These are phyloP conservation scores for Pteronotus mesoamericanus DNA, from an alignment of 2,797 vertebrate genomes.

Conservation along the genomic window DNA sequence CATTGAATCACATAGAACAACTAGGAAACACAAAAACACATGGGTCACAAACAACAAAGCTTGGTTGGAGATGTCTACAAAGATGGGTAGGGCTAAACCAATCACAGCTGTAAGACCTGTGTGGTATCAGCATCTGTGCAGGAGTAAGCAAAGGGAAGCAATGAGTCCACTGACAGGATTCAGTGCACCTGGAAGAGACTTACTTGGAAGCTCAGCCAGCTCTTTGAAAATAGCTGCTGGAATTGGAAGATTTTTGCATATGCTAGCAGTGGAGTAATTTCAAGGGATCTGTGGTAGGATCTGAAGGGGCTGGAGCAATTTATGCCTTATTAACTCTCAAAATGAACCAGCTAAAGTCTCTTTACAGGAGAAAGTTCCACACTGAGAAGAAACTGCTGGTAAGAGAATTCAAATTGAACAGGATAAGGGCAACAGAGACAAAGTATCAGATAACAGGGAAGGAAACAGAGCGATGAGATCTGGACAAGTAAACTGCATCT, in stretches of 20 bases:
- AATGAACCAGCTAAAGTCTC: not conserved
- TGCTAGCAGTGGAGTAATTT: not conserved
- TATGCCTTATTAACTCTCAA: not conserved
- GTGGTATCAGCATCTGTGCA: not conserved
- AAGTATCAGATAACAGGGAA: not conserved
- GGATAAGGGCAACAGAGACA: not conserved
- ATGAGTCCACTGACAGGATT: not conserved
- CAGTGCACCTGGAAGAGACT: not conserved
- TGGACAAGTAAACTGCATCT: not conserved
- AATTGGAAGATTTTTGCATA: not conserved
- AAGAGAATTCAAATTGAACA: not conserved
- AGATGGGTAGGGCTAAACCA: not conserved
- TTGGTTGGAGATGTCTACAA: not conserved
- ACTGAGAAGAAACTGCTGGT: not conserved
- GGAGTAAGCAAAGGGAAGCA: not conserved
- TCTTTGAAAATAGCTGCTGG: not conserved
- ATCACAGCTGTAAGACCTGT: not conserved
- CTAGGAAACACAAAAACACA: not conserved
- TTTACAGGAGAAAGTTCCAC: not conserved
- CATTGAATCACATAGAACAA: not conserved
- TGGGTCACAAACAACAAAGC: not conserved
- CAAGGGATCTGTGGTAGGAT: not conserved
- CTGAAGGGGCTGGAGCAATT: not conserved
- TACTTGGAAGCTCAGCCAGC: not conserved
- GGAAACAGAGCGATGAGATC: not conserved